Evolutionary conservation across 2,113 vertebrate species (phyloP), one percentile per base, ranked within the genome.

Genomic region (Nasalis larvatus): DNA sequence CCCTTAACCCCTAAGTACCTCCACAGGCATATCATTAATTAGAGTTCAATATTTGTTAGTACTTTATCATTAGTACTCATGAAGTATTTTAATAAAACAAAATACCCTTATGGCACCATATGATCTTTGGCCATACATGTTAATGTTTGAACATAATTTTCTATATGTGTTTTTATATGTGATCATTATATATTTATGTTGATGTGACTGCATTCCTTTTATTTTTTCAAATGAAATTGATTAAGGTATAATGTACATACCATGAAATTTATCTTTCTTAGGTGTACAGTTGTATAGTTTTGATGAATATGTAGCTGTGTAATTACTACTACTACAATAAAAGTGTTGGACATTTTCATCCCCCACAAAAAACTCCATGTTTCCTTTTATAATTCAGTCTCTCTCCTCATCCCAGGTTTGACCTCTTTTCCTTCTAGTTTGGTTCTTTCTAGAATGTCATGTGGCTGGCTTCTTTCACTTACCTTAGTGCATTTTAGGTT

Each of bases 351-450:
- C 42, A 69, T 88, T 88, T 88, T 77, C 49, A 84, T 84, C 20
- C n/a, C 27, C n/a, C 25, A 18, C 23, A 58, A 71, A 68, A 68
- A 83, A 60, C n/a, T 3, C n/a, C 35, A 63, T 86, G 3, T 91
- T 68, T 40, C 80, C 66, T 21, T 78, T 63, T 80, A 60, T 49
- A 89, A 32, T 84, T 63, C 60, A 80, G 80, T 37, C 12, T 85
- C 54, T 83, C 30, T 81, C 63, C n/a, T 60, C 49, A 82, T 69
- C 35, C 30, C 58, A 71, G 20, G 37, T 45, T 81, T 54, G 14
- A 60, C 78, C 49, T 92, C 23, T 32, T 88, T 96, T 90, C 42
- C 23, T 89, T 87, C 17, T 69, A 58, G 47, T 76, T 94, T 96
- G 54, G 16, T 76, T 86, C 52, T 89, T 92, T 88, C 69, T 92